Percentiles rank a stretch among this genome's conserved stretches.
Evolutionary conservation across 2,888 invertebrate species (phyloP).

Genomic region (Drosophila picticornis): DNA sequence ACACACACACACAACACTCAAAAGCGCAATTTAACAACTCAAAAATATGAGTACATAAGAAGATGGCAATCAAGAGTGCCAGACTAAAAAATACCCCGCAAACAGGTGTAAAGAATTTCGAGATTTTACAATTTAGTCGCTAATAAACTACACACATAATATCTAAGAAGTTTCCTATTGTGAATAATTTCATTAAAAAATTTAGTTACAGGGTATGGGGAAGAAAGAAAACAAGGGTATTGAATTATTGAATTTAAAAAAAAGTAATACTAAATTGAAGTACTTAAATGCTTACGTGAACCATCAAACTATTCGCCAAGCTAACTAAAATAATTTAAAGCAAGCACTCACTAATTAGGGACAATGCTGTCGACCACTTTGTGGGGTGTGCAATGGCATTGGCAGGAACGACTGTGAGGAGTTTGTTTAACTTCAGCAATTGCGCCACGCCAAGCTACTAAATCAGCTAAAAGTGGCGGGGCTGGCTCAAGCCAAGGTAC

Average conservation of each 20-base stretch:
- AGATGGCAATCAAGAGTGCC: not conserved
- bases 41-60: constrained; percentile 11
- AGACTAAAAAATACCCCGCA: not conserved
- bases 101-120: not conserved
- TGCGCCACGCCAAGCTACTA: constrained; percentile 56
- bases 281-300: not conserved
- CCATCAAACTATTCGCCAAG: not conserved
- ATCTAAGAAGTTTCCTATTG: not conserved
- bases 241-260: not conserved
- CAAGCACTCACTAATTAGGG: not conserved
- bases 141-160: not conserved
- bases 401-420: constrained; percentile 16
- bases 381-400: constrained; percentile 30
- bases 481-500: constrained; percentile 43
- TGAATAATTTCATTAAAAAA: not conserved
- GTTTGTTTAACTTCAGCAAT: constrained; percentile 69
- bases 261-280: too few relatives aligned
- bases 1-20: constrained; percentile 10
- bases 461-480: constrained; percentile 55
- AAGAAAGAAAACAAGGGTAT: not conserved
- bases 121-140: not conserved
- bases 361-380: constrained; percentile 35
- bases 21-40: constrained; percentile 9
- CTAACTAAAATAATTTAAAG: not conserved
- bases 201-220: not conserved